A percentile compares a stretch with the other conserved stretches of the same genome.
These are phyloP conservation scores for Crotalus helleri DNA, from an alignment of 2,113 vertebrate species.

Conservation along the genomic window DNA sequence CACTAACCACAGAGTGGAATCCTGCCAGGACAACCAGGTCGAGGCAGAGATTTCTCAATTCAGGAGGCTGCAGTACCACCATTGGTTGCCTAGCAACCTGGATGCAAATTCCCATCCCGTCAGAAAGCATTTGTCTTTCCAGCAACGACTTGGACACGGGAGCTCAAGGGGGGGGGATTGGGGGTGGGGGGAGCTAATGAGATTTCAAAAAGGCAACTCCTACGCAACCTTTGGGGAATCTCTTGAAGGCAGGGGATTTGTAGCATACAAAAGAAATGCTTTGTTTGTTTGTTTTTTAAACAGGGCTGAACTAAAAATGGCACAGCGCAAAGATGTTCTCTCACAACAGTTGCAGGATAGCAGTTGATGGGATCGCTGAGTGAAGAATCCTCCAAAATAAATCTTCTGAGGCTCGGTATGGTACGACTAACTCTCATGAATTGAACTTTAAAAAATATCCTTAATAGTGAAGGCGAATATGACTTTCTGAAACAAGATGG, in stretches of 20 bases:
- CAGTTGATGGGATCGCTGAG: neutral
- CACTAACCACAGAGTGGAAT: neutral
- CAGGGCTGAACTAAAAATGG: neutral
- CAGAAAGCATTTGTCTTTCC: constrained; percentile 38
- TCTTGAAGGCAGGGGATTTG: neutral
- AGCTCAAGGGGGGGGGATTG: neutral
- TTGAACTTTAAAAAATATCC: neutral
- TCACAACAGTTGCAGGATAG: neutral
- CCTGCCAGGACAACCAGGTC: neutral
- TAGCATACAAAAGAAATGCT: neutral
- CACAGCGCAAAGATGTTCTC: neutral
- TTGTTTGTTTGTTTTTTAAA: neutral
- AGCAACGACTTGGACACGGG: neutral
- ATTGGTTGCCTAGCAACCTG: constrained; percentile 63
- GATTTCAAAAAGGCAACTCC: neutral
- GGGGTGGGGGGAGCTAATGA: neutral
- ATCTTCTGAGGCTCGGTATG: neutral
- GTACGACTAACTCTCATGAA: too few relatives aligned
- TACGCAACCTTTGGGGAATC: neutral
- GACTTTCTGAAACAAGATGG: neutral
- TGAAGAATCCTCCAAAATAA: neutral
- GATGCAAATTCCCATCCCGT: constrained; percentile 48
- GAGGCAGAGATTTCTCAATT: neutral
- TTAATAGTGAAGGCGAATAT: neutral
- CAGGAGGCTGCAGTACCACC: constrained; percentile 17